Conservation (phyloP, 2,888 invertebrate genomes). For the Ceramica pisi region DNA sequence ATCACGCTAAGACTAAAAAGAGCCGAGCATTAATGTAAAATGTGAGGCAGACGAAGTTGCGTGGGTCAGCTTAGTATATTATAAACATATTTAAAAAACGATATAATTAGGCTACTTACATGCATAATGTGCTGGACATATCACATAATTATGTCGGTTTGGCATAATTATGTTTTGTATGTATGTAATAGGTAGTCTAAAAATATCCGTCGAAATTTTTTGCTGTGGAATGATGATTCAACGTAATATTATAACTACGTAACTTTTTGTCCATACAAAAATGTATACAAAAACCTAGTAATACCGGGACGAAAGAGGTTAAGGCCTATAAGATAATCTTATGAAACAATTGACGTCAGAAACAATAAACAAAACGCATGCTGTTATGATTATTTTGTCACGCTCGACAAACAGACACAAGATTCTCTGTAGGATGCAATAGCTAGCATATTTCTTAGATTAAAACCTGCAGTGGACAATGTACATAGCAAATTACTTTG, state of each 20-base stretch:
- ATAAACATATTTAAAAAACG: too few relatives aligned
- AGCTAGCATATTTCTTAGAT: neutral
- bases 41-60: too few relatives aligned
- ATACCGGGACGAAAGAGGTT: neutral
- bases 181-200: too few relatives aligned
- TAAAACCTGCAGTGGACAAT: neutral
- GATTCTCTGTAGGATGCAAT: neutral
- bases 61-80: too few relatives aligned
- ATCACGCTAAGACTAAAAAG: too few relatives aligned
- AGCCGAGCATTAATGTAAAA: too few relatives aligned
- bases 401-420: slow-evolving; percentile 5
- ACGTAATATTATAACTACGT: neutral
- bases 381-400: slow-evolving; percentile 13
- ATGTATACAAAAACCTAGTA: neutral
- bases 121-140: too few relatives aligned
- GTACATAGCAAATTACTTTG: too few relatives aligned
- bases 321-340: slow-evolving; percentile 12
- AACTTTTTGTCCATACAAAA: neutral
- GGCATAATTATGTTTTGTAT: neutral
- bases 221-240: neutral
- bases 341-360: slow-evolving; percentile 37
- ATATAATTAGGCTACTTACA: too few relatives aligned
- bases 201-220: neutral
- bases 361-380: slow-evolving; percentile 17
- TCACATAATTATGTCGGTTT: neutral